phyloP scores from a whole-genome alignment of 2,113 vertebrate genomes.

The Carollia perspicillata region DNA sequence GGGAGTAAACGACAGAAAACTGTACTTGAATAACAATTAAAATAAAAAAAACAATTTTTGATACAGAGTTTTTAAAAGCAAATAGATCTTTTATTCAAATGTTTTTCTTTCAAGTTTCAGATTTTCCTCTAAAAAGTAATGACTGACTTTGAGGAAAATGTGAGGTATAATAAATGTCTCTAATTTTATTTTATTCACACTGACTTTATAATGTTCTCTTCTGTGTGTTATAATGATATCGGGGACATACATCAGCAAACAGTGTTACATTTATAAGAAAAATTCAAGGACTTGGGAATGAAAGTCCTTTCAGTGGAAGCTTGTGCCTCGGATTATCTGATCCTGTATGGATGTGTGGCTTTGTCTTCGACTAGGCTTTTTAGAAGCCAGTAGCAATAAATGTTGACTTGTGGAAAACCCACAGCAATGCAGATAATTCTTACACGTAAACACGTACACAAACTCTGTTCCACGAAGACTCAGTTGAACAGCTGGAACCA shows the following conservation, averaged over 20 bases:
- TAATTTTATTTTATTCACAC: constrained; percentile 16
- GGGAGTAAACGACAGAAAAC: no score
- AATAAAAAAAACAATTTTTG: background rate
- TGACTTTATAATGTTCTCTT: background rate
- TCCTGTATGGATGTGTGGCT: background rate
- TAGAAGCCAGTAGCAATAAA: background rate
- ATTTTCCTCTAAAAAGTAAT: constrained; percentile 19
- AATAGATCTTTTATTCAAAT: background rate
- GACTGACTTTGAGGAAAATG: background rate
- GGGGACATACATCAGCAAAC: background rate
- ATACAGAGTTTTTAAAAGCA: constrained; percentile 26
- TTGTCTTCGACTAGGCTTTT: background rate
- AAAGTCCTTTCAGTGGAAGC: background rate
- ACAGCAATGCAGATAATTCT: background rate
- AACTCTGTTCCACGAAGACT: background rate
- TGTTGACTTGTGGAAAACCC: background rate
- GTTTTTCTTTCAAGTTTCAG: background rate
- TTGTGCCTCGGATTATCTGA: background rate
- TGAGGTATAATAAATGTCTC: background rate
- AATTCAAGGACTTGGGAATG: background rate
- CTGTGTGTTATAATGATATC: background rate
- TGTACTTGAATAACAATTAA: no score
- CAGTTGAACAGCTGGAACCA: background rate
- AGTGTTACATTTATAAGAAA: background rate
- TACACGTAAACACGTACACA: background rate